These are phyloP conservation scores for Drosophila multiciliata DNA, from an alignment of 2,888 invertebrate genomes.

Conservation along the genomic window DNA sequence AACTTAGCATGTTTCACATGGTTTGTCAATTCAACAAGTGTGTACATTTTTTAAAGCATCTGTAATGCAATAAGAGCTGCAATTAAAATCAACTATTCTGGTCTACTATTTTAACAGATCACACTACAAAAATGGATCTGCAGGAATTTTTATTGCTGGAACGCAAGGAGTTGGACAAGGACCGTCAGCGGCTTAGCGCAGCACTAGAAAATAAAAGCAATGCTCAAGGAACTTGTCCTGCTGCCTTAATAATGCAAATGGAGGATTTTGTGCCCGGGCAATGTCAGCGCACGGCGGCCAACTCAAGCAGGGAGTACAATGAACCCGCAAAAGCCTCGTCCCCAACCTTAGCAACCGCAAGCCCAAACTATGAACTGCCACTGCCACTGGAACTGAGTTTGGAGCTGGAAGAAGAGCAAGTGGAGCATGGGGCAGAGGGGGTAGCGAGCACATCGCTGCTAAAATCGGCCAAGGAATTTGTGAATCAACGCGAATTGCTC, in stretches of 20 bases:
- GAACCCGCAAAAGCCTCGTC: conserved; percentile 49
- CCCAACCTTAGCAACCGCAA: conserved; percentile 68
- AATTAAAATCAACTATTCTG: neutral
- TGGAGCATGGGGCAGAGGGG: neutral
- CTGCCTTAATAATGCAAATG: conserved; percentile 55
- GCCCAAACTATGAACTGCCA: conserved; percentile 49
- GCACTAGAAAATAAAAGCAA: conserved; percentile 14
- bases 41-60: neutral
- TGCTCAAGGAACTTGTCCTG: conserved; percentile 56
- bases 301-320: conserved; percentile 48
- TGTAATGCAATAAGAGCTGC: neutral
- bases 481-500: conserved; percentile 73
- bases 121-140: conserved; percentile 64
- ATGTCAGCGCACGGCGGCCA: conserved; percentile 58
- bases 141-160: conserved; percentile 71
- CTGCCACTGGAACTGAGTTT: conserved; percentile 41
- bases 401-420: conserved; percentile 6
- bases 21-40: neutral
- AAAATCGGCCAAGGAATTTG: conserved; percentile 75
- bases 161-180: conserved; percentile 62
- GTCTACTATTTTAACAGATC: conserved; percentile 8
- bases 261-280: conserved; percentile 48
- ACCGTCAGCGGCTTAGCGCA: conserved; percentile 57
- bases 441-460: conserved; percentile 26
- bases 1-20: neutral